Evolutionary conservation across 2,888 invertebrate genomes (phyloP).

Genomic region (Phymatocera aterrima): DNA sequence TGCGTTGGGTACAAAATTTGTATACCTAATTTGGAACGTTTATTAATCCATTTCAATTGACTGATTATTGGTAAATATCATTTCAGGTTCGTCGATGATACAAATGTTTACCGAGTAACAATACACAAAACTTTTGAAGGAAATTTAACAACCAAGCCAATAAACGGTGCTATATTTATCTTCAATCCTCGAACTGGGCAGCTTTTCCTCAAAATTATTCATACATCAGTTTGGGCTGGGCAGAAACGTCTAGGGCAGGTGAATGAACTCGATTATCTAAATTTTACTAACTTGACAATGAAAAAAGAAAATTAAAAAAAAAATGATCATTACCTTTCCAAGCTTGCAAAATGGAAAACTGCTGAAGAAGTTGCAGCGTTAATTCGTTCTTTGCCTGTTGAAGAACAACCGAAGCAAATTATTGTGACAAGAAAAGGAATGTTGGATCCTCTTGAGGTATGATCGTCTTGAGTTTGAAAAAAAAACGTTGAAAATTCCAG

Average conservation of each 20-base stretch:
- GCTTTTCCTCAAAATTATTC: conserved; percentile 99
- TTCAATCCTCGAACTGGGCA: conserved; percentile 99
- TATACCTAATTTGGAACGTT: neutral
- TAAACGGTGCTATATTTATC: conserved; percentile 99
- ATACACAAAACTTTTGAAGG: conserved; percentile 99
- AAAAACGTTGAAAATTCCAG: neutral
- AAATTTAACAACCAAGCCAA: conserved; percentile 98
- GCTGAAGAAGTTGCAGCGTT: conserved; percentile 99
- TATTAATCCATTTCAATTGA: neutral
- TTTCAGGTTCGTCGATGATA: conserved; percentile 95
- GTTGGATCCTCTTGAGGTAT: conserved; percentile 97
- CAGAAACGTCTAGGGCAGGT: conserved; percentile 99
- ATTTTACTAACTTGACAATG: conserved; percentile 6
- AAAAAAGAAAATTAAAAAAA: neutral
- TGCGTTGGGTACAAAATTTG: neutral
- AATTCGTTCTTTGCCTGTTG: conserved; percentile 98
- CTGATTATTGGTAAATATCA: conserved; percentile 44
- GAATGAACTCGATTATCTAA: conserved; percentile 47
- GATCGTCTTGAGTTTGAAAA: conserved; percentile 14
- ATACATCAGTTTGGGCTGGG: conserved; percentile 99
- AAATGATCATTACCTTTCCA: conserved; percentile 51
- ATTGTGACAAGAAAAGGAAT: conserved; percentile 99
- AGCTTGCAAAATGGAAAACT: conserved; percentile 99
- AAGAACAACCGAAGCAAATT: conserved; percentile 99
- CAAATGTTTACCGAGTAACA: conserved; percentile 99